These are phyloP conservation scores for Craterocephalus amniculus DNA, from an alignment of 2,797 vertebrate genomes.

Conservation along the genomic window DNA sequence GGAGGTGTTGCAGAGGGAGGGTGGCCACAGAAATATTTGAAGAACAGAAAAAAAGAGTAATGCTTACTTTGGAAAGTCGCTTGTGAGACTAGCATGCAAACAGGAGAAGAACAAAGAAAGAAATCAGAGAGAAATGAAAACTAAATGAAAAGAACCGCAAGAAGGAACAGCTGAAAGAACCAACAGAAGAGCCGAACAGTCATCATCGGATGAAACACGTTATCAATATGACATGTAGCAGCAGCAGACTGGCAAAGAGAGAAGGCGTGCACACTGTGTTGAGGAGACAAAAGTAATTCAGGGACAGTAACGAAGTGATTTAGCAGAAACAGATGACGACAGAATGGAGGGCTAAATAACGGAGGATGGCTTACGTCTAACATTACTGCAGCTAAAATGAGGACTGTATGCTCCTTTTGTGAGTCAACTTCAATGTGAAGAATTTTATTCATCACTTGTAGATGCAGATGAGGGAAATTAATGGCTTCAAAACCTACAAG, in stretches of 20 bases:
- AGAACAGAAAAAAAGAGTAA: slow-evolving; percentile 86
- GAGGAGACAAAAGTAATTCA: slow-evolving; percentile 28
- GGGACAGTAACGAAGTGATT: slow-evolving; percentile 37
- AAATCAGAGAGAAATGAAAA: slow-evolving; percentile 86
- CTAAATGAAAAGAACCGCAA: slow-evolving; percentile 67
- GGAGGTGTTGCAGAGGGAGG: slow-evolving; percentile 46
- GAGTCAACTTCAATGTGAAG: slow-evolving; percentile 14
- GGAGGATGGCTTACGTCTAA: slow-evolving; percentile 27
- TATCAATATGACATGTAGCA: slow-evolving; percentile 70
- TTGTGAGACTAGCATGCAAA: slow-evolving; percentile 97
- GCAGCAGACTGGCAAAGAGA: slow-evolving; percentile 57
- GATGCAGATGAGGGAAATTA: slow-evolving; percentile 14
- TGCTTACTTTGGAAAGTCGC: slow-evolving; percentile 99
- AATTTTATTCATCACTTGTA: slow-evolving; percentile 8
- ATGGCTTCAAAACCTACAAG: background rate
- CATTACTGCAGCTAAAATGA: slow-evolving; percentile 28
- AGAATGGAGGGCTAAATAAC: slow-evolving; percentile 36
- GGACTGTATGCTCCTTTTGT: background rate
- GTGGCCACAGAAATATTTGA: slow-evolving; percentile 66
- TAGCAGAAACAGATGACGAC: slow-evolving; percentile 38
- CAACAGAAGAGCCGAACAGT: slow-evolving; percentile 74
- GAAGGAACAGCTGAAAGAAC: slow-evolving; percentile 73
- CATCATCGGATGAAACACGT: slow-evolving; percentile 75
- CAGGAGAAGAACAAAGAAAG: slow-evolving; percentile 91
- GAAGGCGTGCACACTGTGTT: slow-evolving; percentile 58